phyloP scores from a whole-genome alignment of 2,888 invertebrate genomes.

The Torymus tubicola region DNA sequence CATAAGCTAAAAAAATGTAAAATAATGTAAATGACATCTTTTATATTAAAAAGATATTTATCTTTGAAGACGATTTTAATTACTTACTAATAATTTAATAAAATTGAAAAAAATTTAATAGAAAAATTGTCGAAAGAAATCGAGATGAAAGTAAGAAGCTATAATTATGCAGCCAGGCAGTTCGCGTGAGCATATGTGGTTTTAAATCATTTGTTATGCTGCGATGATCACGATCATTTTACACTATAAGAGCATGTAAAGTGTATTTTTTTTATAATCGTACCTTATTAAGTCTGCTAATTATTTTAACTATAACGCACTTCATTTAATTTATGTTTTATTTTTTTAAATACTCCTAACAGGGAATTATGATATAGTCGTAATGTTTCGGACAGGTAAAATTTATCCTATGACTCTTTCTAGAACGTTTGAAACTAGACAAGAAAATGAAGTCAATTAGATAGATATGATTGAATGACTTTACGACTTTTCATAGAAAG shows the following conservation, averaged over 20 bases:
- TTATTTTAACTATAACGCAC: neutral
- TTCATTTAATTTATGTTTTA: no score
- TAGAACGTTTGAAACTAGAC: slow-evolving; percentile 8
- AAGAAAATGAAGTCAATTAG: slow-evolving; percentile 22
- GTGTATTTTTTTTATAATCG: slow-evolving; percentile 40
- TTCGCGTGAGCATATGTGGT: slow-evolving; percentile 28
- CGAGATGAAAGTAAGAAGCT: slow-evolving; percentile 56
- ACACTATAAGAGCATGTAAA: slow-evolving; percentile 1
- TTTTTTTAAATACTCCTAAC: no score
- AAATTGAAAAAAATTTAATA: slow-evolving; percentile 18
- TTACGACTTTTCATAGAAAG: slow-evolving; percentile 65
- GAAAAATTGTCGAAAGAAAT: slow-evolving; percentile 54
- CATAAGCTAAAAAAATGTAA: slow-evolving; percentile 5
- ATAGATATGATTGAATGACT: slow-evolving; percentile 43
- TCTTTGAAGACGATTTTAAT: slow-evolving; percentile 18
- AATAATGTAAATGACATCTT: slow-evolving; percentile 16
- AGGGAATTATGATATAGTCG: no score
- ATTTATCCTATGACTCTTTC: neutral
- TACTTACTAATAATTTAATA: slow-evolving; percentile 28
- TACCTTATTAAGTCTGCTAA: slow-evolving; percentile 26
- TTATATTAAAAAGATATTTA: slow-evolving; percentile 33
- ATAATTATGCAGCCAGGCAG: slow-evolving; percentile 58
- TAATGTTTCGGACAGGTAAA: no score
- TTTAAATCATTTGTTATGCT: slow-evolving; percentile 48
- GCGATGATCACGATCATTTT: slow-evolving; percentile 32